Evolutionary conservation across 1,140 invertebrate species (phyloP).

Genomic region (Drosophila seguyi): DNA sequence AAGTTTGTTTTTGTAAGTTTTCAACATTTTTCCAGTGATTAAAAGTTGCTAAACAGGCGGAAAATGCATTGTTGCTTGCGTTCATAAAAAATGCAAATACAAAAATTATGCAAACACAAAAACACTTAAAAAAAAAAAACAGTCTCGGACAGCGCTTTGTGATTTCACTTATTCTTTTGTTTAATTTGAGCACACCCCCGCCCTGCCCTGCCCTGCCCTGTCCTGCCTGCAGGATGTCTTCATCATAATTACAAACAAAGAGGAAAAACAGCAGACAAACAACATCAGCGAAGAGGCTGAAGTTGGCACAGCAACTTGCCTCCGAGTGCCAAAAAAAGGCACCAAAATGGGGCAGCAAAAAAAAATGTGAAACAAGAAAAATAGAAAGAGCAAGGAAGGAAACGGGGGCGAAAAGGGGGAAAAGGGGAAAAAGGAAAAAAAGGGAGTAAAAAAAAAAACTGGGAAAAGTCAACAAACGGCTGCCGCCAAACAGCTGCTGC

Average conservation of each 20-base stretch:
- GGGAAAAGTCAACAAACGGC: constrained; percentile 59
- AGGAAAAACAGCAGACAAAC: constrained; percentile 50
- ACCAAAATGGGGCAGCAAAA: constrained; percentile 1
- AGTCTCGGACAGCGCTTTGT: constrained; percentile 60
- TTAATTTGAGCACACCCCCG: constrained; percentile 39
- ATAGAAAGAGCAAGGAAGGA: not conserved
- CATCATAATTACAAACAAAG: constrained; percentile 72
- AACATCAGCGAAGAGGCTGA: constrained; percentile 16
- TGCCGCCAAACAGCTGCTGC: constrained; percentile 17
- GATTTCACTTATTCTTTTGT: constrained; percentile 68
- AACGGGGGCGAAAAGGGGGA: not conserved
- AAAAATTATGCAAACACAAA: constrained; percentile 51
- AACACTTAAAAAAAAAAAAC: not conserved
- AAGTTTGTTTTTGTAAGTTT: not conserved
- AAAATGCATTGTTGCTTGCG: constrained; percentile 11
- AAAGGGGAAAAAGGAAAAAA: not conserved
- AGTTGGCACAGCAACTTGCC: constrained; percentile 63
- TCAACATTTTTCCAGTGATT: not conserved
- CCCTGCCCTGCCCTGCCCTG: too few species aligned
- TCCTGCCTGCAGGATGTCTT: constrained; percentile 38
- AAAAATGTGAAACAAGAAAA: constrained; percentile 14
- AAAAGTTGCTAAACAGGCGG: not conserved
- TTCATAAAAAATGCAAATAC: constrained; percentile 61
- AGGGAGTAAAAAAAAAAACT: constrained; percentile 18
- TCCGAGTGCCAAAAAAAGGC: constrained; percentile 39